Conservation (phyloP, 2,888 invertebrate genomes). For the Campoplex capitator region DNA sequence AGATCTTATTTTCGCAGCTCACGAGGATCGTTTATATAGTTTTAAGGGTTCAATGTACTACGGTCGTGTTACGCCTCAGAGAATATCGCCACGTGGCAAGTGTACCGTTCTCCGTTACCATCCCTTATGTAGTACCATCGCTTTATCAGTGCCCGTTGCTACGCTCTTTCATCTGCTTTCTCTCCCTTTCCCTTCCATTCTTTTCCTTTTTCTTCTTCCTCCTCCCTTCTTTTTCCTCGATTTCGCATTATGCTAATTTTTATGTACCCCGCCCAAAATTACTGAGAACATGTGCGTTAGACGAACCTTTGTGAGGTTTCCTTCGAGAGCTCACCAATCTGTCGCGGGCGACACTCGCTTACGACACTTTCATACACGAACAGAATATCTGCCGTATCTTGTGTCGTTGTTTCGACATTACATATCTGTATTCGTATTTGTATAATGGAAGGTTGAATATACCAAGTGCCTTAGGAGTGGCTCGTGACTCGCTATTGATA, state of each 20-base stretch:
- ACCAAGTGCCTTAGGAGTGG: conserved; percentile 4
- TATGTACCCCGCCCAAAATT: conserved; percentile 70
- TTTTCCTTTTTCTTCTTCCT: conserved; percentile 16
- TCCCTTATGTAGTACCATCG: conserved; percentile 29
- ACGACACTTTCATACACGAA: conserved; percentile 32
- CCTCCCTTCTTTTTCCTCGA: conserved; percentile 3
- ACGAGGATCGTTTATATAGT: not conserved
- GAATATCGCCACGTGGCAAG: conserved; percentile 73
- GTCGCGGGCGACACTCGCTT: conserved; percentile 39
- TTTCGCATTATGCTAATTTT: conserved; percentile 76
- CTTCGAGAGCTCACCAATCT: conserved; percentile 42
- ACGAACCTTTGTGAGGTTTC: conserved; percentile 62
- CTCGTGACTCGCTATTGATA: conserved; percentile 15
- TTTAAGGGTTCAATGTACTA: conserved; percentile 34
- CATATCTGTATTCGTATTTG: conserved; percentile 18
- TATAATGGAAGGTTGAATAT: conserved; percentile 39
- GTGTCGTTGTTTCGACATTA: not conserved
- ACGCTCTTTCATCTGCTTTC: conserved; percentile 38
- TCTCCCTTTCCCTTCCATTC: not conserved
- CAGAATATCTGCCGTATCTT: conserved; percentile 32
- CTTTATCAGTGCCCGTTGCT: conserved; percentile 28
- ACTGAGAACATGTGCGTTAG: conserved; percentile 70
- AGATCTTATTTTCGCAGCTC: conserved; percentile 31
- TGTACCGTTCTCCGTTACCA: conserved; percentile 58
- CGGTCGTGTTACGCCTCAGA: conserved; percentile 18